A percentile compares a stretch with the other conserved stretches of the same genome.
phyloP scores from a whole-genome alignment of 1,140 invertebrate species.

The Cotesia typhae region DNA sequence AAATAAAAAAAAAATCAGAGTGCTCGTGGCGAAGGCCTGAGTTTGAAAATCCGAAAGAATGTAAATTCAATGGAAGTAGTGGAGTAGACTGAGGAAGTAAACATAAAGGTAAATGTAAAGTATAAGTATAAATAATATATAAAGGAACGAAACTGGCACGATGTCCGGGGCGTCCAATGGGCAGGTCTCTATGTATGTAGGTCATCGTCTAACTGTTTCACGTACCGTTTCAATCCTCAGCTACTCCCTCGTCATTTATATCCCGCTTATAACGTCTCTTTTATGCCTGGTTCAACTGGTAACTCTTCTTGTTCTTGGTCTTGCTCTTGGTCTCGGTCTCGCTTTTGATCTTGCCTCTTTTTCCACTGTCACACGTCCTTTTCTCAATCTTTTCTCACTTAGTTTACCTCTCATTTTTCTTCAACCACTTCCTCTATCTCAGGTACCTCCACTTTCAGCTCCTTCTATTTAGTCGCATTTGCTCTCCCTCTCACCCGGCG shows the following conservation, averaged over 20 bases:
- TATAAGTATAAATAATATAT: neutral
- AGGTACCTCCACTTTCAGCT: constrained; percentile 30
- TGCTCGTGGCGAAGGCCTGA: too few relatives aligned
- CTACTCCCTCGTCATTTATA: constrained; percentile 27
- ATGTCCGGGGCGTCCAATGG: constrained; percentile 44
- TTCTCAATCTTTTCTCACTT: constrained; percentile 9
- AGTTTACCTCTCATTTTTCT: neutral
- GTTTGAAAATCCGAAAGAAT: too few relatives aligned
- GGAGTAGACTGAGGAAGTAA: constrained; percentile 7
- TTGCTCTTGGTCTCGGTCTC: too few relatives aligned
- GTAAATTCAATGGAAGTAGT: constrained; percentile 1
- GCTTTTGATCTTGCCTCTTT: neutral
- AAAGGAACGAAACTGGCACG: constrained; percentile 47
- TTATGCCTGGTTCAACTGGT: constrained; percentile 27
- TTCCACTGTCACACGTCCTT: neutral
- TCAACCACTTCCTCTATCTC: neutral
- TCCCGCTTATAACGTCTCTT: constrained; percentile 37
- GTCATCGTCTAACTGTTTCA: constrained; percentile 58
- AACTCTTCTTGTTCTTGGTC: constrained; percentile 18
- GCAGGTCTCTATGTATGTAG: constrained; percentile 50
- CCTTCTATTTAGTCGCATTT: constrained; percentile 18
- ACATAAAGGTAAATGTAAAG: constrained; percentile 43
- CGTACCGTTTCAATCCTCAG: constrained; percentile 51
- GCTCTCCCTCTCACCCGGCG: constrained; percentile 39
- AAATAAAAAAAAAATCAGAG: too few relatives aligned